Evolutionary conservation across 2,888 invertebrate species (phyloP), one percentile per base, ranked within the genome.

Genomic region (Apamea sordens): DNA sequence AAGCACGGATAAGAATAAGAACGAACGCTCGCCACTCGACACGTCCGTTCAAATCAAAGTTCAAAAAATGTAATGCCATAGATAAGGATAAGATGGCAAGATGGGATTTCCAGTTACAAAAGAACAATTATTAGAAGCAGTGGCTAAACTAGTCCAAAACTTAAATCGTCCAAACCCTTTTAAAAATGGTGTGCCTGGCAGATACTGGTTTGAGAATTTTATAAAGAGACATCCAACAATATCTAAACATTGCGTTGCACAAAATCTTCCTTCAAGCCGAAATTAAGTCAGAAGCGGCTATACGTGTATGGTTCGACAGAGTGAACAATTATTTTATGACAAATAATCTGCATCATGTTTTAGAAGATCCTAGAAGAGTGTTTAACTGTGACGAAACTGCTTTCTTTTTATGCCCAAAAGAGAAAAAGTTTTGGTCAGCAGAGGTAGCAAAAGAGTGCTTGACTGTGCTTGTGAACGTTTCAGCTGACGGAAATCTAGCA

Each of bases 381-480:
- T 73, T 73, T 24, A 73, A 47, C 32, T 73, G 63, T 32, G 63
- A 73, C 5, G 61, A 63, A 63, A 73, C 63, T 63, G 72, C 11
- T 13, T 32, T 73, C 24, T 70, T 73, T 73, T 24, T 73, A 13
- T 73, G 73, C 21, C 44, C 73, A 32, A 73, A 73, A 47, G 61
- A 47, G 13, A 73, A 73, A 24, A 73, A 32, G 63, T 73, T 47
- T 47, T 63, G 44, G 73, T 73, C n/a, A 41, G 21, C 8, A 59
- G 18, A 41, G 56, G 56, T 41, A 71, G 41, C n/a, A 70, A 71
- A 56, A 53, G 69, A 70, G 8, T 53, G 69, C 13, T 70, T 70
- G 32, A 70, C 69, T 11, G 59, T 59, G 4, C 11, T 72, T 11
- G 72, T 72, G 11, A 73, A 73, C 2, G 61, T 73, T 18, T 63